phyloP scores from a whole-genome alignment of 2,888 invertebrate genomes.

The Troglohyphantes excavatus region DNA sequence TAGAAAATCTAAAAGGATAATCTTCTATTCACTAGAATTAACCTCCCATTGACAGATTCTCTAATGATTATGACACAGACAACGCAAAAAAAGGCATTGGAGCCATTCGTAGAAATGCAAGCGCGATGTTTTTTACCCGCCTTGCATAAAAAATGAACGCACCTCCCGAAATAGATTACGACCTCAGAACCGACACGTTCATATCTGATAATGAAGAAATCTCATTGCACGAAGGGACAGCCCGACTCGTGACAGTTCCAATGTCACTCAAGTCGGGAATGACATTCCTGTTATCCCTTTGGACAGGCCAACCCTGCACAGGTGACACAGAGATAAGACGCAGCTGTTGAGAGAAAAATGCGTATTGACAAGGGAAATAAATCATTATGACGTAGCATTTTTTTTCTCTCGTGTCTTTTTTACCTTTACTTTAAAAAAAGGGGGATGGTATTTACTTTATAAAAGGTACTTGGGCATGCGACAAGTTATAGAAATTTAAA shows the following conservation, averaged over 20 bases:
- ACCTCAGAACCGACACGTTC: not conserved
- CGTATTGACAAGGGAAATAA: not conserved
- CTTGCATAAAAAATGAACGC: not conserved
- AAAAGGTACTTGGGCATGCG: no score
- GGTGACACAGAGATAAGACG: not conserved
- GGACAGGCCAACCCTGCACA: not conserved
- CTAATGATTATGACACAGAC: no score
- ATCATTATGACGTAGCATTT: not conserved
- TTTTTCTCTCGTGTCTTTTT: not conserved
- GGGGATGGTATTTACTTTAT: no score
- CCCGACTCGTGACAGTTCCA: not conserved
- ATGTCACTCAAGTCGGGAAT: not conserved
- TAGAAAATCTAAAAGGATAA: no score
- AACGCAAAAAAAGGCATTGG: not conserved
- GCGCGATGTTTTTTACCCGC: not conserved
- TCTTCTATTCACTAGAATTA: no score
- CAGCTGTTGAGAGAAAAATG: not conserved
- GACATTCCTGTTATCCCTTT: not conserved
- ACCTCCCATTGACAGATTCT: no score
- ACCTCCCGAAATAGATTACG: not conserved
- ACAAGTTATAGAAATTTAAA: no score
- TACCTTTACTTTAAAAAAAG: no score
- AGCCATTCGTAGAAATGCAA: not conserved
- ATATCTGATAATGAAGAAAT: constrained; percentile 22
- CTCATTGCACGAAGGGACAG: not conserved